Percentiles rank a stretch among this genome's conserved stretches.
These are phyloP conservation scores for Lucinisca nassula DNA, from an alignment of 2,888 invertebrate species.

Conservation along the genomic window DNA sequence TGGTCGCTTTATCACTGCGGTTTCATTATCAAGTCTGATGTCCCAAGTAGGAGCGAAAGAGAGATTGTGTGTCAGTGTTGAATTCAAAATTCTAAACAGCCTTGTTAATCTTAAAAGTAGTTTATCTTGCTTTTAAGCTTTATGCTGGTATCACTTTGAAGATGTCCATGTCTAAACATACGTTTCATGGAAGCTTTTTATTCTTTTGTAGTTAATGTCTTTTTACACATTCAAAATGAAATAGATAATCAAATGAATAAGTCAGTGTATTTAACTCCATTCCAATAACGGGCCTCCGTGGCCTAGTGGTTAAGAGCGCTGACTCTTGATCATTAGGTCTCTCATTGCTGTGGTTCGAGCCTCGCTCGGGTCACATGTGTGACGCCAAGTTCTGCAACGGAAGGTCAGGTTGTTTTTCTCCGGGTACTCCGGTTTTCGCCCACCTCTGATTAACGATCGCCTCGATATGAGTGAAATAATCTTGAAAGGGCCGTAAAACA, in stretches of 20 bases:
- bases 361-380: too few relatives aligned
- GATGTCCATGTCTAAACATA: not conserved
- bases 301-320: too few relatives aligned
- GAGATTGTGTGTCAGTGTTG: not conserved
- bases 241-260: not conserved
- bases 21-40: not conserved
- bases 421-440: too few relatives aligned
- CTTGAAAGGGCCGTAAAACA: too few relatives aligned
- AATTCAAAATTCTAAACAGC: not conserved
- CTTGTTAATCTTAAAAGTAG: not conserved
- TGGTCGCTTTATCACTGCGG: not conserved
- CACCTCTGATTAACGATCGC: too few relatives aligned
- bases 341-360: too few relatives aligned
- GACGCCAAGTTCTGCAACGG: too few relatives aligned
- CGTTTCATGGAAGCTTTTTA: not conserved
- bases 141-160: not conserved
- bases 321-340: too few relatives aligned
- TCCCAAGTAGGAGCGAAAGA: slow-evolving; percentile 9
- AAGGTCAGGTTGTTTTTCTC: too few relatives aligned
- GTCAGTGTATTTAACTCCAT: not conserved
- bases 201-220: not conserved
- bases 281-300: not conserved
- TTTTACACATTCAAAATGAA: not conserved
- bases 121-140: slow-evolving; percentile 8
- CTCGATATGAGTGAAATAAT: too few relatives aligned